Evolutionary conservation across 2,888 invertebrate genomes (phyloP), one percentile per base, ranked within the genome.

Genomic region (Petrolisthes manimaculis): DNA sequence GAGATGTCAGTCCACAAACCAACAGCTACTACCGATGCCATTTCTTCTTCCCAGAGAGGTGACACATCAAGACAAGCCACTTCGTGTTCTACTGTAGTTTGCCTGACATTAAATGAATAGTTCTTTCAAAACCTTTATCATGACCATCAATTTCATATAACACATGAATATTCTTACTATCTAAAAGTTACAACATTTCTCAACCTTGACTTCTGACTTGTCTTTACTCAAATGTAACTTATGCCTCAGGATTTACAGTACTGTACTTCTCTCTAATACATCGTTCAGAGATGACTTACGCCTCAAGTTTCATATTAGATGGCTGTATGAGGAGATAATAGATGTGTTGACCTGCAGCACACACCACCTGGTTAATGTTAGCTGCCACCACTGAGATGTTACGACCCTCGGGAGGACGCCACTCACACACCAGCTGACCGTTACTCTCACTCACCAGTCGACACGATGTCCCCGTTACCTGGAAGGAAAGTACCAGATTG

Each of bases 1-100:
- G 98, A 98, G 92, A 99, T 98, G 92, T 99, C 98, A 0, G 97
- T 98, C 99, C 99, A 99, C 80, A 99, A 94, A 0, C 99, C 99
- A 12, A 99, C 97, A 21, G 98, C 98, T 69, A 97, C 96, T 89
- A 98, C 94, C 84, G 96, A 95, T 0, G 96, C 95, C 86, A 94
- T 95, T 0, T 93, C 94, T 5, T 94, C 94, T 90, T 91, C 91
- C 89, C 92, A 92, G 24, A 96, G 92, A 2, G 98, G 97, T 3
- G 97, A 97, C 82, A 99, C 95, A 93, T 99, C 99, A 85, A 99
- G 93, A 93, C 99, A 99, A 5, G 99, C 98, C 77, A 99, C 97
- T 94, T 99, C 99, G 92, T 98, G 96, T 54, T 97, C 97, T 94
- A 99, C 95, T 54, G 95, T 95, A 74, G 95, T 95, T 61, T 83